Conservation (phyloP, 1,140 invertebrate genomes). For the Penaeus vannamei region DNA sequence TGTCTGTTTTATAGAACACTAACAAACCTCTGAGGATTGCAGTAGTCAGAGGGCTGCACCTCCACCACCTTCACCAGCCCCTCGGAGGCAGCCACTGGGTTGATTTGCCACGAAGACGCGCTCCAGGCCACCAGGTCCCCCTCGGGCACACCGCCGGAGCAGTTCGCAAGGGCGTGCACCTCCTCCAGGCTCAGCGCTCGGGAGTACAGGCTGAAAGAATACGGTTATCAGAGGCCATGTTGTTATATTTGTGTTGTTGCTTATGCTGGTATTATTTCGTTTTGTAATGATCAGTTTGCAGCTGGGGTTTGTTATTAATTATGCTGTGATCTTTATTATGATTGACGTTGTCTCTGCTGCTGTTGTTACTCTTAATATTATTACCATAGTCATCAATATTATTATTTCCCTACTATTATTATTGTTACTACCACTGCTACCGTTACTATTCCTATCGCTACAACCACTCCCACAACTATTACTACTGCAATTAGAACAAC, state of each 20-base stretch:
- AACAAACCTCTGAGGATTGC: constrained; percentile 12
- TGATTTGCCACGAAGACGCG: not conserved
- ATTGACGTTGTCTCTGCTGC: not conserved
- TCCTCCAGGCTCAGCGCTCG: constrained; percentile 25
- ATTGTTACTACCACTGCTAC: too few relatives aligned
- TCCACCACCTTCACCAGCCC: constrained; percentile 16
- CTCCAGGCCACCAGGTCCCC: constrained; percentile 43
- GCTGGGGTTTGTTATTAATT: not conserved
- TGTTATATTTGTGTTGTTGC: not conserved
- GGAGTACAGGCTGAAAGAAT: constrained; percentile 41
- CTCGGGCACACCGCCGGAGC: not conserved
- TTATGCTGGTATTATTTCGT: too few relatives aligned
- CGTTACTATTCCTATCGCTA: too few relatives aligned
- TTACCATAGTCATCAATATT: too few relatives aligned
- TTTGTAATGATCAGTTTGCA: too few relatives aligned
- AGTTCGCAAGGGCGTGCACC: constrained; percentile 29
- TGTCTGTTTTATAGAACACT: not conserved
- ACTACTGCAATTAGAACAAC: too few relatives aligned
- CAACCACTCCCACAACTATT: too few relatives aligned
- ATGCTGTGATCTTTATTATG: not conserved
- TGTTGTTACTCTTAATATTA: too few relatives aligned
- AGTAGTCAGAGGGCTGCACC: constrained; percentile 4
- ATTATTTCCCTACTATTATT: too few relatives aligned
- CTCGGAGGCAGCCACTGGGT: not conserved
- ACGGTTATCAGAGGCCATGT: not conserved